Percentiles rank a stretch among this genome's conserved stretches.
phyloP scores from a whole-genome alignment of 2,797 vertebrate species.

The Cuniculus paca region DNA sequence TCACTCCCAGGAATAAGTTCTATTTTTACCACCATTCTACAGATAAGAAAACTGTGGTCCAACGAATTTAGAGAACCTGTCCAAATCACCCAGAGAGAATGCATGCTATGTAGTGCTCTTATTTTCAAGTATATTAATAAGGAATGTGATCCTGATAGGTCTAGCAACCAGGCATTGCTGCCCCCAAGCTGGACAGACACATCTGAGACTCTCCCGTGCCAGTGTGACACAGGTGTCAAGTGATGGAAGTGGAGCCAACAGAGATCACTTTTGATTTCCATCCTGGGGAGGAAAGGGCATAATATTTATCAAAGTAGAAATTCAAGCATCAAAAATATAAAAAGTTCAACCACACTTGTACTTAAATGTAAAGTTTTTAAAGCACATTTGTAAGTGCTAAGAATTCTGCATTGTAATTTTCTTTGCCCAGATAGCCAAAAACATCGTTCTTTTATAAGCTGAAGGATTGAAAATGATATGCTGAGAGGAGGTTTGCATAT shows the following conservation, averaged over 20 bases:
- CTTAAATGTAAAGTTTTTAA: neutral
- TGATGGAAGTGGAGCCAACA: neutral
- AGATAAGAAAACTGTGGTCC: neutral
- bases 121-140: neutral
- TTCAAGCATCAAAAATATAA: neutral
- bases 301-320: neutral
- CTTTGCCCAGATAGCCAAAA: neutral
- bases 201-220: neutral
- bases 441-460: neutral
- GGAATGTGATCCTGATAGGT: too few species aligned
- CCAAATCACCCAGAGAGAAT: neutral
- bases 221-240: neutral
- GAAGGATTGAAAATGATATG: neutral
- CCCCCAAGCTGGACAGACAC: neutral
- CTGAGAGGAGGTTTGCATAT: neutral
- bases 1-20: fast-evolving
- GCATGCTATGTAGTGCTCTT: neutral
- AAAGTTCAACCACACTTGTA: too few species aligned
- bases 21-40: neutral
- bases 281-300: fast-evolving
- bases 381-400: neutral
- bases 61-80: neutral
- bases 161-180: neutral
- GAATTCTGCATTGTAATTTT: neutral
- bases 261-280: neutral